A percentile compares a stretch with the other conserved stretches of the same genome.
phyloP scores from a whole-genome alignment of 2,797 vertebrate species.

The Sebastes baramenuke region DNA sequence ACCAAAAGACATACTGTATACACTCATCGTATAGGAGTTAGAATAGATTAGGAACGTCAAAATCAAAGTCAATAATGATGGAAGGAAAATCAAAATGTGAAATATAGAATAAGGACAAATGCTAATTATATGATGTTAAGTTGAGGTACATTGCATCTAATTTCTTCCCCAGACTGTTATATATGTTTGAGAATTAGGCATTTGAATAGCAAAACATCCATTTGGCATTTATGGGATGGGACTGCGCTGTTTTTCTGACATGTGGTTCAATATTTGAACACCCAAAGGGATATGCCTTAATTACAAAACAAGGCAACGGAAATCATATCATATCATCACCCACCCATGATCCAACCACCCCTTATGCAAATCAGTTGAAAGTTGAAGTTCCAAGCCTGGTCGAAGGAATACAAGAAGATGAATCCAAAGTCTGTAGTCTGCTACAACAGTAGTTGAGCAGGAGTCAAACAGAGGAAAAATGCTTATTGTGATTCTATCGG shows the following conservation, averaged over 20 bases:
- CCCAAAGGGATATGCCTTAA: slow-evolving; percentile 12
- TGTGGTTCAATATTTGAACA: slow-evolving; percentile 44
- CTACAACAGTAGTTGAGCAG: background rate
- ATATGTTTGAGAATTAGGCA: slow-evolving; percentile 47
- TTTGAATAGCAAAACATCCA: slow-evolving; percentile 44
- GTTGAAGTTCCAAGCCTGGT: background rate
- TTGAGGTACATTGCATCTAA: background rate
- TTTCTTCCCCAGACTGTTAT: slow-evolving; percentile 24
- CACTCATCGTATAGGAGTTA: background rate
- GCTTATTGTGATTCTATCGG: background rate
- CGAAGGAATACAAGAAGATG: background rate
- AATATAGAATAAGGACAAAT: slow-evolving; percentile 47
- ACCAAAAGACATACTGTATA: background rate
- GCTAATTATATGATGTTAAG: slow-evolving; percentile 4
- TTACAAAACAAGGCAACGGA: slow-evolving; percentile 22
- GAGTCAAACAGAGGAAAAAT: background rate
- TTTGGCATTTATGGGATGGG: slow-evolving; percentile 43
- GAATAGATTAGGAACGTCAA: background rate
- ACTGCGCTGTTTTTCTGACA: slow-evolving; percentile 11
- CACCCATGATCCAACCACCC: background rate
- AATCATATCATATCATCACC: background rate
- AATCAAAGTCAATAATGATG: slow-evolving; percentile 26
- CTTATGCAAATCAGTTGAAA: background rate
- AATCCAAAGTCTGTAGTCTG: background rate
- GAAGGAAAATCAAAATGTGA: slow-evolving; percentile 10